These are phyloP conservation scores for Pelochelys cantorii DNA, from an alignment of 2,797 vertebrate genomes.

Conservation along the genomic window DNA sequence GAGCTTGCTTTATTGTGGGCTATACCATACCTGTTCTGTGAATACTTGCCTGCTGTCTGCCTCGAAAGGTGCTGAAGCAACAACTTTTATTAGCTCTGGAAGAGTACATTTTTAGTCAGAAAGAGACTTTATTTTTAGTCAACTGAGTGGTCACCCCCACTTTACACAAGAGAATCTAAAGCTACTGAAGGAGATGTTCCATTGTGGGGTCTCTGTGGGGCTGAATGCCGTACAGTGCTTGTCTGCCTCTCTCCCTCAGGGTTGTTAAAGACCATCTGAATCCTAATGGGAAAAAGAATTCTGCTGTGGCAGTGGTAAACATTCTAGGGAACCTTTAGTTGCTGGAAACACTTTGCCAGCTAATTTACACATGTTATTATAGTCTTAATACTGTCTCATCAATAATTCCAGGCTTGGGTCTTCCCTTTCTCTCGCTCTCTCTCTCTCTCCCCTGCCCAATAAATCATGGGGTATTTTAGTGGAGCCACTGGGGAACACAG, in stretches of 20 bases:
- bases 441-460: conserved; percentile 19
- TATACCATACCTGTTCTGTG: not conserved
- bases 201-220: not conserved
- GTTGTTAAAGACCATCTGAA: not conserved
- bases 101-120: not conserved
- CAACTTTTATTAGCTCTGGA: not conserved
- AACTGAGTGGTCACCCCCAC: not conserved
- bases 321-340: conserved; percentile 32
- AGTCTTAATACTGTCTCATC: conserved; percentile 59
- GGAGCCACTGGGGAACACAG: conserved; percentile 7
- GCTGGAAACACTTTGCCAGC: not conserved
- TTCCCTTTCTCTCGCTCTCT: conserved; percentile 25
- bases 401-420: conserved; percentile 55
- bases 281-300: not conserved
- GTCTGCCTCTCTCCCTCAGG: not conserved
- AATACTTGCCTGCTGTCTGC: not conserved
- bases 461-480: conserved; percentile 58
- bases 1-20: rapidly evolving
- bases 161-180: not conserved
- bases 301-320: not conserved
- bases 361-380: conserved; percentile 55
- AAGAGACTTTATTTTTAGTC: not conserved
- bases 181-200: not conserved
- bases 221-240: not conserved
- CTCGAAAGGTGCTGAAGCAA: not conserved